Percentiles rank a stretch among this genome's conserved stretches.
phyloP scores from a whole-genome alignment of 2,888 invertebrate genomes.

The Cactoblastis cactorum region DNA sequence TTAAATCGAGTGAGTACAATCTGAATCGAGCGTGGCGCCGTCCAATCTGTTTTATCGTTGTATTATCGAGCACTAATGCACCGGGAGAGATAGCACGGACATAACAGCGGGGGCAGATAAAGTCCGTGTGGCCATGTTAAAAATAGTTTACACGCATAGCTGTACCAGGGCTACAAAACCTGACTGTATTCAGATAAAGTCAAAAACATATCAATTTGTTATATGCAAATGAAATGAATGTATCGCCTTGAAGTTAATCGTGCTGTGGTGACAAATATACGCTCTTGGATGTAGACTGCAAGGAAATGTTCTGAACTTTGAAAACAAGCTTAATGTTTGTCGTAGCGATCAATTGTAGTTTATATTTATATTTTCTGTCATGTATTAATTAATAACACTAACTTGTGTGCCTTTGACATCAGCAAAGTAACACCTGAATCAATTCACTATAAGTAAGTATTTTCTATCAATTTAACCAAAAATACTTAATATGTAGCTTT shows the following conservation, averaged over 20 bases:
- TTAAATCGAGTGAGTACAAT: conserved; percentile 67
- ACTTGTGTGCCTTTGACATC: too few relatives aligned
- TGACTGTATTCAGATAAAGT: conserved; percentile 17
- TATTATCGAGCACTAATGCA: conserved; percentile 78
- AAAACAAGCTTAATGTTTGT: background rate
- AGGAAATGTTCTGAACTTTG: background rate
- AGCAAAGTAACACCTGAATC: too few relatives aligned
- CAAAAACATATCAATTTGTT: conserved; percentile 25
- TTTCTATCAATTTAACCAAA: background rate
- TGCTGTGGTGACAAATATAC: conserved; percentile 4
- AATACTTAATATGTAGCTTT: background rate
- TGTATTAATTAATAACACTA: too few relatives aligned
- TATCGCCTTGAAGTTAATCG: conserved; percentile 10
- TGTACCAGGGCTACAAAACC: conserved; percentile 43
- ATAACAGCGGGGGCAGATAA: conserved; percentile 77
- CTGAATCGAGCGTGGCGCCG: conserved; percentile 74
- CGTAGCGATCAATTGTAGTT: background rate
- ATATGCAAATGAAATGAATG: conserved; percentile 21
- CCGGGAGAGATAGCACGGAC: conserved; percentile 66
- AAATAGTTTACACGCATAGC: conserved; percentile 77
- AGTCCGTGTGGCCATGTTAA: conserved; percentile 76
- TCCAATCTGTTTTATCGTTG: conserved; percentile 73
- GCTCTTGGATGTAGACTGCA: background rate
- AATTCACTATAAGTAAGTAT: too few relatives aligned
- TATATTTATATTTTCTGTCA: background rate